Conservation (phyloP, 2,888 invertebrate genomes). For the Escarpia spicata region DNA sequence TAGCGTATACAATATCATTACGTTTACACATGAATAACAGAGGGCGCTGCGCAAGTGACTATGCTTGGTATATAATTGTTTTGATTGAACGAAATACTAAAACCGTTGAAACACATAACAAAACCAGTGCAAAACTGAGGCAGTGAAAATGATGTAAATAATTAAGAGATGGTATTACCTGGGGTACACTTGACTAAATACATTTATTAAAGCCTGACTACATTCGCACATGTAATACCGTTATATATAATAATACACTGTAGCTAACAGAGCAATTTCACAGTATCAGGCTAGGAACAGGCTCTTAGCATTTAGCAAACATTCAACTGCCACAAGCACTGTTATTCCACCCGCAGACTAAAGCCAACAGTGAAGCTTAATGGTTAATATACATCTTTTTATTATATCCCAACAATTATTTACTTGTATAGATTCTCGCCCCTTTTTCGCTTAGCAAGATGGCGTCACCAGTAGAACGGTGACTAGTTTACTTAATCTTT, state of each 20-base stretch:
- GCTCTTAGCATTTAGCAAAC: background rate
- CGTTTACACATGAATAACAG: too few species aligned
- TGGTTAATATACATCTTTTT: too few species aligned
- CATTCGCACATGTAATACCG: background rate
- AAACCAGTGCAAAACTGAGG: background rate
- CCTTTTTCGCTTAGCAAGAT: too few species aligned
- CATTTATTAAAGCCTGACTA: background rate
- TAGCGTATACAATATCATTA: too few species aligned
- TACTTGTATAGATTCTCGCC: too few species aligned
- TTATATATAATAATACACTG: background rate
- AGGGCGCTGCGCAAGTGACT: too few species aligned
- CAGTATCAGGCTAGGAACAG: background rate
- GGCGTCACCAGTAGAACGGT: too few species aligned
- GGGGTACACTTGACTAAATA: background rate
- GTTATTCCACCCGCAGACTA: background rate
- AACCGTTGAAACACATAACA: background rate
- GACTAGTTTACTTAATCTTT: too few species aligned
- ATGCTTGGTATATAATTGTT: too few species aligned
- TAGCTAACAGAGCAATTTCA: background rate
- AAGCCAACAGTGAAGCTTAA: too few species aligned
- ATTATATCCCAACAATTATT: too few species aligned
- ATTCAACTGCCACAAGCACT: background rate
- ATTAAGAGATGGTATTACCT: background rate
- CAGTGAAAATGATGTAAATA: background rate
- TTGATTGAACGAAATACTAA: background rate